Evolutionary conservation across 1,140 invertebrate species (phyloP).

Genomic region (Drosophila subpulchrella): DNA sequence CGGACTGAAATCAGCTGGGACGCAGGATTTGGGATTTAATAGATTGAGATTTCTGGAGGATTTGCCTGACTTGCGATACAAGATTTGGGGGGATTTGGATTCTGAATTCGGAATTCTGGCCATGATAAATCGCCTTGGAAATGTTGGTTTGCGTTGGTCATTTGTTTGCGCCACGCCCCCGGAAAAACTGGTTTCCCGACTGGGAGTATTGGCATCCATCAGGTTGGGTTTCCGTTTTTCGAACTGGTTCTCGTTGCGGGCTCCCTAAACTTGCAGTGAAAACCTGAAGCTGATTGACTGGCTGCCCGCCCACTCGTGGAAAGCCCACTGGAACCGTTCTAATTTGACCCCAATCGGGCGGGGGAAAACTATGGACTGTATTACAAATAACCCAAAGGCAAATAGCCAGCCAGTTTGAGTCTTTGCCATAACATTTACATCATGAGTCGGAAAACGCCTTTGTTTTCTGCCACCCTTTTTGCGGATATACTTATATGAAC

Average conservation of each 20-base stretch:
- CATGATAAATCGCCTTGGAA: conserved; percentile 39
- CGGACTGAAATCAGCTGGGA: conserved; percentile 14
- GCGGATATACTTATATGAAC: neutral
- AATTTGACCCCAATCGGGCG: conserved; percentile 9
- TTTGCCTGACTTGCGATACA: neutral
- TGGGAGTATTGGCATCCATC: conserved; percentile 33
- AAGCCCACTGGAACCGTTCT: conserved; percentile 34
- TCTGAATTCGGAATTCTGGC: conserved; percentile 10
- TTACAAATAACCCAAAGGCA: conserved; percentile 1
- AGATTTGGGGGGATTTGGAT: conserved; percentile 15
- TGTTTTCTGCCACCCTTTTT: neutral
- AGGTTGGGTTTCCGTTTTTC: conserved; percentile 40
- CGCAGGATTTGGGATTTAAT: neutral
- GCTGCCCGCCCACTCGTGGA: conserved; percentile 18
- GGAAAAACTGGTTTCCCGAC: conserved; percentile 22
- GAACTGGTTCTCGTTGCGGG: conserved; percentile 25
- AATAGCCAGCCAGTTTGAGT: conserved; percentile 5
- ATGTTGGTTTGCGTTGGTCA: conserved; percentile 24
- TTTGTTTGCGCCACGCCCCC: conserved; percentile 30
- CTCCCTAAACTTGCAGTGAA: conserved; percentile 24
- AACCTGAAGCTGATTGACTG: conserved; percentile 44
- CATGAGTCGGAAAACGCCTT: conserved; percentile 5
- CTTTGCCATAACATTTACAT: conserved; percentile 29
- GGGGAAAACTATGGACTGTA: conserved; percentile 7
- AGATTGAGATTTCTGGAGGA: conserved; percentile 1